These are phyloP conservation scores for Toxostoma redivivum DNA, from an alignment of 2,113 vertebrate species.

Conservation along the genomic window DNA sequence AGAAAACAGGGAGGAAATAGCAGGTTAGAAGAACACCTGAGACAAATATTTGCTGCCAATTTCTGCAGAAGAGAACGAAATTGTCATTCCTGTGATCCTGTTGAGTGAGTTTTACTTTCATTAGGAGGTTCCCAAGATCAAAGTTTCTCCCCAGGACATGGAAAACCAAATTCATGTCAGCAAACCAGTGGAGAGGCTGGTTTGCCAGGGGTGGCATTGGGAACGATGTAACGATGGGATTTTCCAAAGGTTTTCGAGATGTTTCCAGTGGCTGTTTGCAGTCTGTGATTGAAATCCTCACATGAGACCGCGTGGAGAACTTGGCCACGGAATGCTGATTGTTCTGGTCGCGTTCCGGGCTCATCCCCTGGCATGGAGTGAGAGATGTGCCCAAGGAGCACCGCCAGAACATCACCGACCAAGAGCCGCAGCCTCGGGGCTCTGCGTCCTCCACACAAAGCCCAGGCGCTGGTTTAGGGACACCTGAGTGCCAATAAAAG, in stretches of 20 bases:
- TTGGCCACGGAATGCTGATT: background rate
- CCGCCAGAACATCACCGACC: fast-evolving
- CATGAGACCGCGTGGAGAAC: background rate
- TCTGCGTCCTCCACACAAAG: background rate
- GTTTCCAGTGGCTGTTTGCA: background rate
- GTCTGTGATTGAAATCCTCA: background rate
- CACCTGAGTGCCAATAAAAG: background rate
- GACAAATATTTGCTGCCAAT: background rate
- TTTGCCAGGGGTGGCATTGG: background rate
- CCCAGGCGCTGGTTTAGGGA: background rate
- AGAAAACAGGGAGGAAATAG: background rate
- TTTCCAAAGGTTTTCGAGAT: background rate
- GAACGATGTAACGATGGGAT: background rate
- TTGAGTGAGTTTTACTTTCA: background rate
- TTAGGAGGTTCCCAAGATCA: background rate
- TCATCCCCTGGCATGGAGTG: fast-evolving
- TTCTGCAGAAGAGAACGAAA: background rate
- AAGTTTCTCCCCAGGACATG: background rate
- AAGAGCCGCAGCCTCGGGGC: background rate
- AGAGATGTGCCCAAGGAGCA: background rate
- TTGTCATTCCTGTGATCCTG: background rate
- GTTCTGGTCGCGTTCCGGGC: background rate
- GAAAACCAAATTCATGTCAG: background rate
- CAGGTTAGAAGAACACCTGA: background rate
- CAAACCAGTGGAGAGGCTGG: background rate